Percentiles rank a stretch among this genome's conserved stretches.
Conservation (phyloP, 1,140 invertebrate species). For the Caligus rogercresseyi region DNA sequence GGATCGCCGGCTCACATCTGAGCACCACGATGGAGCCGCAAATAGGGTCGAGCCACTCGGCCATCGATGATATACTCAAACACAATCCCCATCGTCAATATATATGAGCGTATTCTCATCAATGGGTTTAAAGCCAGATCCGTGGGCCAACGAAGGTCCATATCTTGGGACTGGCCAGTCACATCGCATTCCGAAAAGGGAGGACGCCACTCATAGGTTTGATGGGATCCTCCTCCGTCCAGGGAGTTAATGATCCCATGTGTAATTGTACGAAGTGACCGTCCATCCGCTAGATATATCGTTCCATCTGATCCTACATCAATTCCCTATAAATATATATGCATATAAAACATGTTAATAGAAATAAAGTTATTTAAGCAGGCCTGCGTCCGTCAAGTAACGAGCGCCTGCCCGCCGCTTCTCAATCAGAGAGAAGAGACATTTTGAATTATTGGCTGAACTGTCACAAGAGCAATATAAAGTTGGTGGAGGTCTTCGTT, state of each 20-base stretch:
- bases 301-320: not conserved
- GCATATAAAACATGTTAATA: not conserved
- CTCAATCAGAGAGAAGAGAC: no score
- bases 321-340: not conserved
- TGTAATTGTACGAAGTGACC: not conserved
- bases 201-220: not conserved
- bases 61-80: not conserved
- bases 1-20: not conserved
- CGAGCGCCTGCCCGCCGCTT: not conserved
- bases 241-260: not conserved
- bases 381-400: not conserved
- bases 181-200: not conserved
- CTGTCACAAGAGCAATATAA: no score
- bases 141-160: not conserved
- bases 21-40: not conserved
- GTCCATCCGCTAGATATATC: not conserved
- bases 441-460: no score
- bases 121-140: not conserved
- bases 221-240: not conserved
- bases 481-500: no score
- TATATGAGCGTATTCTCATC: not conserved
- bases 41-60: not conserved
- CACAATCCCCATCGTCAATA: not conserved
- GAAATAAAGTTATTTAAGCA: no score
- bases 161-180: not conserved